Conservation (phyloP, 2,797 vertebrate species). For the Staurois parvus region DNA sequence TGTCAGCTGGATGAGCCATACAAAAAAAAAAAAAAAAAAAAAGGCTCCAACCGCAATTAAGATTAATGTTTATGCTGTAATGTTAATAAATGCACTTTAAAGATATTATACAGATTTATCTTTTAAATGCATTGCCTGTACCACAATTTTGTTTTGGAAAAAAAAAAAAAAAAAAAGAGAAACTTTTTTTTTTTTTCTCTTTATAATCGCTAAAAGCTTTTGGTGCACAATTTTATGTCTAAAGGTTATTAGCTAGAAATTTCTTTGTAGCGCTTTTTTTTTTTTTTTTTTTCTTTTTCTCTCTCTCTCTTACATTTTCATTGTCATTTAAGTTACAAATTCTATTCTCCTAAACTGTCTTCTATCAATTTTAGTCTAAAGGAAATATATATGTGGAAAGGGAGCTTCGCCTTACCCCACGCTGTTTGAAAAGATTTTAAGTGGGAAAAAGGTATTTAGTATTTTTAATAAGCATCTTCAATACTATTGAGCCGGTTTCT, state of each 20-base stretch:
- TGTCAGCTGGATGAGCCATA: neutral
- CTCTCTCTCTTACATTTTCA: conserved; percentile 76
- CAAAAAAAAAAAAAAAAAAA: neutral
- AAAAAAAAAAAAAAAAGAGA: conserved; percentile 15
- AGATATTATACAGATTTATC: conserved; percentile 57
- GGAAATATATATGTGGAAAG: conserved; percentile 73
- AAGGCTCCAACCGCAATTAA: conserved; percentile 49
- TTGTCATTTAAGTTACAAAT: conserved; percentile 83
- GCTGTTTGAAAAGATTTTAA: conserved; percentile 83
- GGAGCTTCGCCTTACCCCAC: conserved; percentile 83
- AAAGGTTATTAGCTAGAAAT: conserved; percentile 64
- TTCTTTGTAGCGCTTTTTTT: conserved; percentile 66
- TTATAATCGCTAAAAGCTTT: conserved; percentile 53
- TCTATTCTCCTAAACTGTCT: conserved; percentile 75
- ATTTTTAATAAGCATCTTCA: conserved; percentile 99
- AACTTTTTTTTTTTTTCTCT: conserved; percentile 40
- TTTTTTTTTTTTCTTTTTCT: conserved; percentile 48
- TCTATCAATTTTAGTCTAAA: conserved; percentile 81
- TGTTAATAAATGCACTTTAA: conserved; percentile 62
- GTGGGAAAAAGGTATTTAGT: conserved; percentile 93
- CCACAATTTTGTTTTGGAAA: conserved; percentile 63
- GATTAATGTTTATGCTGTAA: conserved; percentile 34
- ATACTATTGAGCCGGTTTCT: conserved; percentile 99
- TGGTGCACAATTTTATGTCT: conserved; percentile 62
- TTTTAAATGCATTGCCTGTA: conserved; percentile 60